phyloP scores from a whole-genome alignment of 1,140 invertebrate genomes.

The Pogonomyrmex californicus region DNA sequence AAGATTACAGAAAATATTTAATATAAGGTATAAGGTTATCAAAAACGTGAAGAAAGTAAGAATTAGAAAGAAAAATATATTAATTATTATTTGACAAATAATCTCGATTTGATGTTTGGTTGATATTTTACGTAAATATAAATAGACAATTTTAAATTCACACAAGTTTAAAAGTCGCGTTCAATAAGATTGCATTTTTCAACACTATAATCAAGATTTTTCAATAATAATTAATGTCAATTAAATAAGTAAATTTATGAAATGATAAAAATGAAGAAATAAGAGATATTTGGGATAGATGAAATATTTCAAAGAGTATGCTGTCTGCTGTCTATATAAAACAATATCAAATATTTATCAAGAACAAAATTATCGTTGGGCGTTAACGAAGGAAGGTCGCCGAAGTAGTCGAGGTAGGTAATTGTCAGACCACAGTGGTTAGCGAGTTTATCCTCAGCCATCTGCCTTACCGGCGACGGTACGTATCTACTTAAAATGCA shows the following conservation, averaged over 20 bases:
- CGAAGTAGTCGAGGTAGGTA: slow-evolving; percentile 50
- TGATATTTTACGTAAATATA: neutral
- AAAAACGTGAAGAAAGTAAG: neutral
- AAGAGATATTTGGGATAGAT: neutral
- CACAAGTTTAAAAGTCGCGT: neutral
- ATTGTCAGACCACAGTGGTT: slow-evolving; percentile 46
- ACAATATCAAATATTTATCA: slow-evolving; percentile 5
- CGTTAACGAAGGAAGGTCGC: slow-evolving; percentile 33
- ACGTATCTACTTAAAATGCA: neutral
- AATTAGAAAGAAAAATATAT: neutral
- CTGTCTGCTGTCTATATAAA: neutral
- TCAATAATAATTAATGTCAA: neutral
- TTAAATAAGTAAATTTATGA: neutral
- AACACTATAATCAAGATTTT: neutral
- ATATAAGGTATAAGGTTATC: neutral
- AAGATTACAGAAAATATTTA: neutral
- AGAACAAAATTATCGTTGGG: slow-evolving; percentile 42
- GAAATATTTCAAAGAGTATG: slow-evolving; percentile 13
- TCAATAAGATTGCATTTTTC: no score
- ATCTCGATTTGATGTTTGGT: neutral
- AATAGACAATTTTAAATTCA: neutral
- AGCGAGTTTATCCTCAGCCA: slow-evolving; percentile 58
- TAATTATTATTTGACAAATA: neutral
- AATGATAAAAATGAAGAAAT: neutral
- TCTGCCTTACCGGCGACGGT: slow-evolving; percentile 72